These are phyloP conservation scores for Micromussa lordhowensis DNA, from an alignment of 92 coral and sea anemone genomes.

Conservation along the genomic window DNA sequence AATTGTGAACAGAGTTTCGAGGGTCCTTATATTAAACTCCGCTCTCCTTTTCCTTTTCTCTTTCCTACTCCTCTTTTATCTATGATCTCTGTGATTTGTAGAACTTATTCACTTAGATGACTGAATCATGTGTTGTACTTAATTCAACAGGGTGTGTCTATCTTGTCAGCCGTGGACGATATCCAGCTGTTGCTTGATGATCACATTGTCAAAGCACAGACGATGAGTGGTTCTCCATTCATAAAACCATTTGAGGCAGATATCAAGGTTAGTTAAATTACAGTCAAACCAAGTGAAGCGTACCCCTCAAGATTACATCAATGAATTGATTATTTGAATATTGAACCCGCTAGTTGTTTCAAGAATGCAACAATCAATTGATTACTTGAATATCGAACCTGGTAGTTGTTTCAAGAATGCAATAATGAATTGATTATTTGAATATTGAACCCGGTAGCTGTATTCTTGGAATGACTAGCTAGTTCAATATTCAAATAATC, in stretches of 20 bases:
- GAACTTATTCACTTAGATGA: not conserved
- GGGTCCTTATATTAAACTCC: not conserved
- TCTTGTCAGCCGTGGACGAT: conserved; percentile 96
- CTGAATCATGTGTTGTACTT: not conserved
- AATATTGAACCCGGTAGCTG: too few relatives aligned
- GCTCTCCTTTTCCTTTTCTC: not conserved
- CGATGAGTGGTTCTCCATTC: conserved; percentile 99
- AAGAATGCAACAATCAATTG: too few relatives aligned
- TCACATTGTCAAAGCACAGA: conserved; percentile 99
- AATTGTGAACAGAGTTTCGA: not conserved
- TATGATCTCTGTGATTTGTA: not conserved
- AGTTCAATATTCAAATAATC: too few relatives aligned
- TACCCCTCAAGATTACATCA: too few relatives aligned
- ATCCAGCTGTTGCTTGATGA: conserved; percentile 94
- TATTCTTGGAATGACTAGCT: too few relatives aligned
- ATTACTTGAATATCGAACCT: too few relatives aligned
- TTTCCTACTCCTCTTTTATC: not conserved
- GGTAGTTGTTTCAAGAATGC: too few relatives aligned
- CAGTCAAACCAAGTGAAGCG: too few relatives aligned
- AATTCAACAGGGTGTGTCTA: conserved; percentile 81
- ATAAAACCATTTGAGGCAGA: conserved; percentile 99
- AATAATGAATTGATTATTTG: too few relatives aligned
- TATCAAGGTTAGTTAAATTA: conserved; percentile 79
- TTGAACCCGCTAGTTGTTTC: too few relatives aligned
- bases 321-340: too few relatives aligned